Evolutionary conservation across 2,888 invertebrate species (phyloP).

Genomic region (Stegana nigrithorax): DNA sequence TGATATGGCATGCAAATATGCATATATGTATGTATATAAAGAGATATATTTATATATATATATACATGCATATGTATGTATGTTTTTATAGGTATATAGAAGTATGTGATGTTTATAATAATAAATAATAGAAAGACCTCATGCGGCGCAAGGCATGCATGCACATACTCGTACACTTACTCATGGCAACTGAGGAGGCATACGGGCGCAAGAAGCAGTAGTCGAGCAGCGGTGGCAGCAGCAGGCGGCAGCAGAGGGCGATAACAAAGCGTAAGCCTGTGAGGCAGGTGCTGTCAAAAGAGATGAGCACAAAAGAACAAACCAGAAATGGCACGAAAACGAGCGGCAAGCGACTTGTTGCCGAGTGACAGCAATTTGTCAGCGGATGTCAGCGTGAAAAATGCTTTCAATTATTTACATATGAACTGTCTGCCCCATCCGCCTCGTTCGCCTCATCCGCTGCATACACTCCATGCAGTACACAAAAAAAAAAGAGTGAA

Average conservation of each 20-base stretch:
- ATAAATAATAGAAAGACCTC: too few relatives aligned
- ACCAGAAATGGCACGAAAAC: neutral
- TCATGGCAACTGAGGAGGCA: too few relatives aligned
- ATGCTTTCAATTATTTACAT: neutral
- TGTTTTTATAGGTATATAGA: neutral
- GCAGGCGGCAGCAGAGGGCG: neutral
- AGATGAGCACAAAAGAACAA: neutral
- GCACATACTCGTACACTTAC: too few relatives aligned
- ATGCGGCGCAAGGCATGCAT: too few relatives aligned
- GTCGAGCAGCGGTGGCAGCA: too few relatives aligned
- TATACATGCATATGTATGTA: too few relatives aligned
- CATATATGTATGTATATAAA: neutral
- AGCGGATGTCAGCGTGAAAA: neutral
- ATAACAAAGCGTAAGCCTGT: neutral
- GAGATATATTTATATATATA: neutral
- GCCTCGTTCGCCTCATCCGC: too few relatives aligned
- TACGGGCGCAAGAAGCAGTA: too few relatives aligned
- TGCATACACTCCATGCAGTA: too few relatives aligned
- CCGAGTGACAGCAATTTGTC: constrained; percentile 20
- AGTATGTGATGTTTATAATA: too few relatives aligned
- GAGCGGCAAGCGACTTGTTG: neutral
- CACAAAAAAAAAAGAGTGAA: neutral
- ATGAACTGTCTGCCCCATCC: too few relatives aligned
- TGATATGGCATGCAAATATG: constrained; percentile 36
- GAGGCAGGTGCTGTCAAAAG: constrained; percentile 10